A percentile compares a stretch with the other conserved stretches of the same genome.
Evolutionary conservation across 2,888 invertebrate genomes (phyloP).

Genomic region (Amblyjoppa proteus): DNA sequence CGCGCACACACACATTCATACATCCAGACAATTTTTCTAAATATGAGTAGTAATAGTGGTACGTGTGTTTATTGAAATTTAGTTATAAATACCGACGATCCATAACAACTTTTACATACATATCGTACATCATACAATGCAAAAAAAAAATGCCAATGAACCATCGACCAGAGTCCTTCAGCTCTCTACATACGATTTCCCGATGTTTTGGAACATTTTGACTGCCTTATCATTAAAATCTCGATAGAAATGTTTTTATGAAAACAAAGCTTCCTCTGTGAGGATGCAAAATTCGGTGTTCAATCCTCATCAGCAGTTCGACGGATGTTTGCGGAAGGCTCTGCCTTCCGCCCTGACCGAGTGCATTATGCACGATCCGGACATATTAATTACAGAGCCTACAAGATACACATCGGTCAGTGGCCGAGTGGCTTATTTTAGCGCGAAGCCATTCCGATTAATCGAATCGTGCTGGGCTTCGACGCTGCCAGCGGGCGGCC

Average conservation of each 20-base stretch:
- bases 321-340: not conserved
- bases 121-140: too few species aligned
- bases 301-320: too few species aligned
- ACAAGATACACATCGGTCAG: conserved; percentile 28
- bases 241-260: too few species aligned
- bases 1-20: too few species aligned
- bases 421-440: not conserved
- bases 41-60: too few species aligned
- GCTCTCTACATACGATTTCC: not conserved
- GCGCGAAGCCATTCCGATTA: conserved; percentile 41
- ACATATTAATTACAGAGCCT: conserved; percentile 47
- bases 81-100: too few species aligned
- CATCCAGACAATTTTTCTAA: not conserved
- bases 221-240: too few species aligned
- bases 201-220: not conserved
- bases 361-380: conserved; percentile 2
- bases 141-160: too few species aligned
- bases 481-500: not conserved
- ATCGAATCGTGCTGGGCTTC: conserved; percentile 37
- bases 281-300: too few species aligned
- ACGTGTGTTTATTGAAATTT: too few species aligned
- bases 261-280: too few species aligned
- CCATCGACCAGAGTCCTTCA: not conserved
- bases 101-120: too few species aligned
- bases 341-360: not conserved